Percentiles rank a stretch among this genome's conserved stretches.
phyloP scores from a whole-genome alignment of 2,113 vertebrate species.

The Ictalurus punctatus region DNA sequence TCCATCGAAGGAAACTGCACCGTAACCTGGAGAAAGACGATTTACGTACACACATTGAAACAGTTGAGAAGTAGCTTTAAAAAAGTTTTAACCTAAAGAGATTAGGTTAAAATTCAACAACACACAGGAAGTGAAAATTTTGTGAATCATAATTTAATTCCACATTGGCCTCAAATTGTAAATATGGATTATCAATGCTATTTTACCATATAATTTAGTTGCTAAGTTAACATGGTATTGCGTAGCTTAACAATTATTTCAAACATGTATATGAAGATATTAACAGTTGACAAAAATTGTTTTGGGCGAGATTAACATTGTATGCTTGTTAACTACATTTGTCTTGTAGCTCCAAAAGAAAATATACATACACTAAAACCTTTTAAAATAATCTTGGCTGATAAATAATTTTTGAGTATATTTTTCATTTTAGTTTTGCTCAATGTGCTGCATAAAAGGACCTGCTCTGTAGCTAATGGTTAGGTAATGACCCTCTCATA shows the following conservation, averaged over 20 bases:
- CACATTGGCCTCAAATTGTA: not conserved
- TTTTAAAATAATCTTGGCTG: not conserved
- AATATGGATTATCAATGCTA: not conserved
- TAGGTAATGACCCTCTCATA: constrained; percentile 34
- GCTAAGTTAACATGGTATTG: not conserved
- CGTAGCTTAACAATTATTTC: not conserved
- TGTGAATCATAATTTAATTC: not conserved
- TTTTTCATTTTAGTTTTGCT: not conserved
- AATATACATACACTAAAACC: not conserved
- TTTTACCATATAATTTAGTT: not conserved
- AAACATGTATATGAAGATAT: not conserved
- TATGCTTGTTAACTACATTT: not conserved
- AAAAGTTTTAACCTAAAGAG: not conserved
- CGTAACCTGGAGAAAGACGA: constrained; percentile 78
- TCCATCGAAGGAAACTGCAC: constrained; percentile 88
- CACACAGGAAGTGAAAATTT: not conserved
- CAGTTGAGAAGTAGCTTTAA: not conserved
- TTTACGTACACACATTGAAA: not conserved
- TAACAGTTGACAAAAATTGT: not conserved
- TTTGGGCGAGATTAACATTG: not conserved
- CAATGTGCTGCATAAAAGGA: not conserved
- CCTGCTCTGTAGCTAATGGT: constrained; percentile 28
- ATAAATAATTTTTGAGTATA: not conserved
- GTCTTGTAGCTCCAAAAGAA: not conserved
- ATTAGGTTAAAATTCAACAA: not conserved